Evolutionary conservation across 2,797 vertebrate genomes (phyloP).

Genomic region (Anabas testudineus): DNA sequence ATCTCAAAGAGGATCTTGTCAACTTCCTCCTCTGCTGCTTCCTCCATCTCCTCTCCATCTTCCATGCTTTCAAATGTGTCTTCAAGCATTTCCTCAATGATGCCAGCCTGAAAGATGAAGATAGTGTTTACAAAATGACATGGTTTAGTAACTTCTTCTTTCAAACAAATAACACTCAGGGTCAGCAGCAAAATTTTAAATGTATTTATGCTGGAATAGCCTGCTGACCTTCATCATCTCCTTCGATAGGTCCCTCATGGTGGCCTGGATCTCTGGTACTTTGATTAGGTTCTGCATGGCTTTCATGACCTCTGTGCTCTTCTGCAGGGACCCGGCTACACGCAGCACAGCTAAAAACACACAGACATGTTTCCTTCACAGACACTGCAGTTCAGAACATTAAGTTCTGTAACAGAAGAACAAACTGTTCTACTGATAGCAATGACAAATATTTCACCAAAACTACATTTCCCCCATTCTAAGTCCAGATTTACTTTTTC

Average conservation of each 20-base stretch:
- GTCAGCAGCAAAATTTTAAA: background rate
- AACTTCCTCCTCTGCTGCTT: slow-evolving; percentile 94
- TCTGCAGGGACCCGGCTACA: slow-evolving; percentile 94
- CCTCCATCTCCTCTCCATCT: slow-evolving; percentile 98
- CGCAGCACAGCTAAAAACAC: slow-evolving; percentile 87
- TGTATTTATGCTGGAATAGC: background rate
- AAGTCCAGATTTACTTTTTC: background rate
- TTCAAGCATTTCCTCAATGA: slow-evolving; percentile 98
- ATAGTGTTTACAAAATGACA: background rate
- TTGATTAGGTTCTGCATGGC: slow-evolving; percentile 97
- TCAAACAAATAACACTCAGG: background rate
- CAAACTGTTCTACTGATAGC: background rate
- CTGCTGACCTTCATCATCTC: slow-evolving; percentile 97
- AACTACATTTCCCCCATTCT: background rate
- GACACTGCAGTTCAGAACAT: background rate
- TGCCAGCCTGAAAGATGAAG: slow-evolving; percentile 80
- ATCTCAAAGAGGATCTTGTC: slow-evolving; percentile 98
- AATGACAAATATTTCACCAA: background rate
- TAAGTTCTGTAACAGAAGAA: background rate
- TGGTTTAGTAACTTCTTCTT: background rate
- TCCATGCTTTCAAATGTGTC: slow-evolving; percentile 97
- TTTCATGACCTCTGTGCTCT: slow-evolving; percentile 99
- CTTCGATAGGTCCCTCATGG: slow-evolving; percentile 97
- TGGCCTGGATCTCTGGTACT: slow-evolving; percentile 97
- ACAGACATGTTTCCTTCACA: slow-evolving; percentile 24